Evolutionary conservation across 2,797 vertebrate genomes (phyloP).

Genomic region (Spondyliosoma cantharus): DNA sequence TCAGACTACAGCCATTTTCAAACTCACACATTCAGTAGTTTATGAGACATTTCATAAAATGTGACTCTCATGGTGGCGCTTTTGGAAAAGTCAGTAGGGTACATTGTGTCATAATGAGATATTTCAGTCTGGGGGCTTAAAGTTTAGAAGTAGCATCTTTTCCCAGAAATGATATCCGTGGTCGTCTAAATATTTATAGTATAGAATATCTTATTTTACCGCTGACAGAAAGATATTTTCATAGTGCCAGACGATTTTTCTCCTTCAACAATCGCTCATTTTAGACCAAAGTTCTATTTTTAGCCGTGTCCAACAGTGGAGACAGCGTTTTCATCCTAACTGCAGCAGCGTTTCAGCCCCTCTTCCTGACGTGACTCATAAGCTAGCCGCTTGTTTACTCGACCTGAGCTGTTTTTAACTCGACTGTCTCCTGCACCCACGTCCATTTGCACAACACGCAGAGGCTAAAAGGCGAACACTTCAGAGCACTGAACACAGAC

Average conservation of each 20-base stretch:
- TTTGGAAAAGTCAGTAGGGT: background rate
- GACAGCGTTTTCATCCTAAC: slow-evolving; percentile 5
- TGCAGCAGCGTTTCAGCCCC: slow-evolving; percentile 20
- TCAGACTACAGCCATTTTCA: too few relatives aligned
- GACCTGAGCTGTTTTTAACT: slow-evolving; percentile 57
- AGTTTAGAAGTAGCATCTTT: background rate
- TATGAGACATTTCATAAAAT: too few relatives aligned
- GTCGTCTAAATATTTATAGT: too few relatives aligned
- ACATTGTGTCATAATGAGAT: background rate
- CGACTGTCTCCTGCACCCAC: slow-evolving; percentile 28
- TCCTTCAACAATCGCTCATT: slow-evolving; percentile 8
- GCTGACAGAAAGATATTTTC: background rate
- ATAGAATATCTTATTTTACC: too few relatives aligned
- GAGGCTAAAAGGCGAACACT: slow-evolving; percentile 18
- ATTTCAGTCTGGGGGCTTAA: background rate
- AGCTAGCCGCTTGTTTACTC: slow-evolving; percentile 28
- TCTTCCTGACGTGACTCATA: slow-evolving; percentile 61
- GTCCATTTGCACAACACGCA: slow-evolving; percentile 29
- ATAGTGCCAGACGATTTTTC: background rate
- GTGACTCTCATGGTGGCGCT: background rate
- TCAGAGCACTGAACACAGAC: background rate
- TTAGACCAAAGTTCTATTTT: slow-evolving; percentile 31
- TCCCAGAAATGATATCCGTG: background rate
- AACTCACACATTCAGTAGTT: too few relatives aligned
- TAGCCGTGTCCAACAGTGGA: slow-evolving; percentile 19